Base-by-base conservation (phyloP, 2,888 invertebrate genomes). In the Polyommatus icarus region DNA sequence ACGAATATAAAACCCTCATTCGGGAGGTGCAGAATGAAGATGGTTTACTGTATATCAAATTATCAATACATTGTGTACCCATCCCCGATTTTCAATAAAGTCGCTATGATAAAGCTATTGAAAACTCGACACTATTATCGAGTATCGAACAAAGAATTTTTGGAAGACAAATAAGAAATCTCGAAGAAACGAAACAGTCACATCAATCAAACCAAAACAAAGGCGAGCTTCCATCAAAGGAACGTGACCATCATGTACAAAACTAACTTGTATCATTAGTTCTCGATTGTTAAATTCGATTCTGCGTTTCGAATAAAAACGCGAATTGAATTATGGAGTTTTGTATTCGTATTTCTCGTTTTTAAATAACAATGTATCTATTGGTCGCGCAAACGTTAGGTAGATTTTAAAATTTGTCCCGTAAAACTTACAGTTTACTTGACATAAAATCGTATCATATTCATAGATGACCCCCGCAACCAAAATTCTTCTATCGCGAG, bases 151-250 rank as follows among this genome's bases (percentile, higher is more conserved):
- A 83, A 84, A 83, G 84, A 86, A 85, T 85, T 83, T 82, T 81
- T 80, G 81, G 79, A 76, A 80, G 80, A 80, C 78, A 78, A 78
- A 81, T 80, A 82, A 80, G 80, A 84, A 86, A 85, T 85, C 84
- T 84, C 83, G 82, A 82, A 82, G 83, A 83, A 84, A 82, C 83
- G 83, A 84, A 84, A 84, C 85, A 87, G 81, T 83, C 84, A 84
- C 87, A 88, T 88, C 89, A 85, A 88, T 87, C 89, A 88, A 86
- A 85, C 80, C 82, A 83, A 82, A 83, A 84, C 84, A 85, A 87
- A 85, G 84, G 84, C 80, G 83, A 82, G 81, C 82, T 24, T 83
- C 83, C 83, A 84, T 84, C 81, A 83, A 81, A 82, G 82, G 83
- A 81, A 83, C 84, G 83, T 83, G 84, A 83, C 80, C 82, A 78